Base-by-base conservation (phyloP, 1,140 invertebrate genomes). In the Dryas iulia region DNA sequence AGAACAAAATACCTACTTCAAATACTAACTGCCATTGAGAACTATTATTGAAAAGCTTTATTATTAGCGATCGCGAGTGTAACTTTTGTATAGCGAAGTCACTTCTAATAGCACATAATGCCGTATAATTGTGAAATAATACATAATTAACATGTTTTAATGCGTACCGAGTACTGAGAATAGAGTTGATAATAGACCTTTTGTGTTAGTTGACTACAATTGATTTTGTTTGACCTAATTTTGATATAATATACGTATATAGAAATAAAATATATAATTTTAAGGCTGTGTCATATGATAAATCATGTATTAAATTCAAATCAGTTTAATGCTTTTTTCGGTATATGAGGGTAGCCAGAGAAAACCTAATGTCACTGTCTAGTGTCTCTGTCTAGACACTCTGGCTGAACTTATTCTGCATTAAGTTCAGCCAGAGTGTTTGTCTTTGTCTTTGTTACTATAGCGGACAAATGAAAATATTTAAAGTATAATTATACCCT, bases 221-320 rank as follows among this genome's bases (percentile, higher is more conserved):
- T 28, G 62, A 65, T 65, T 65, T 65, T 31, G 25, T 65, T 65
- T 65, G 62, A 65, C 62, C 62, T 23, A 65, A 57, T 65, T 35
- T 47, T 21, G 14, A 18, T 39, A 18, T 47, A 8, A 47, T 14
- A 5, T 8, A 47, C 2, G 5, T 39, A 39, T 1, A 39, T 39
- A 0, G 11, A 14, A 39, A 14, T 39, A 12, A 14, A 39, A 39
- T 39, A 39, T n/a, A 39, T n/a, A n/a, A n/a, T n/a, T n/a, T n/a
- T n/a, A n/a, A n/a, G n/a, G n/a, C n/a, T n/a, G n/a, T n/a, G n/a
- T n/a, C n/a, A n/a, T n/a, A n/a, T n/a, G n/a, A n/a, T n/a, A n/a
- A n/a, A n/a, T n/a, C n/a, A n/a, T n/a, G n/a, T n/a, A n/a, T n/a
- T n/a, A n/a, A n/a, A n/a, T n/a, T n/a, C n/a, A n/a, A n/a, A n/a